phyloP scores from a whole-genome alignment of 2,797 vertebrate species.

The Distichodus sexfasciatus region DNA sequence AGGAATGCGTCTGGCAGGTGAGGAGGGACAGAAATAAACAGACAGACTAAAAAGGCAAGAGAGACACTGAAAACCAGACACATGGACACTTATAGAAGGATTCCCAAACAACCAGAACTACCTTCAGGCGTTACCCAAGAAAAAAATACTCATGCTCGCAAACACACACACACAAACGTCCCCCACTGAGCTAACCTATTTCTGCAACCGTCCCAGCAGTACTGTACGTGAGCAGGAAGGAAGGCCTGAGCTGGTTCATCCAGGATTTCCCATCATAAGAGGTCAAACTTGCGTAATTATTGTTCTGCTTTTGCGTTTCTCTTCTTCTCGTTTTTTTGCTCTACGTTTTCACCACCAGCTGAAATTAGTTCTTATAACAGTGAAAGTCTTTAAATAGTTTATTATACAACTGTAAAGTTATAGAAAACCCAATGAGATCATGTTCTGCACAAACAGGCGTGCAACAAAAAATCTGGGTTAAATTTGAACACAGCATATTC shows the following conservation, averaged over 20 bases:
- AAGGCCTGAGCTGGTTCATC: conserved; percentile 20
- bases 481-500: too few species aligned
- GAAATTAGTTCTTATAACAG: too few species aligned
- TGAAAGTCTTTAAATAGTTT: too few species aligned
- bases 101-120: background rate
- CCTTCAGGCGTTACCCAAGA: background rate
- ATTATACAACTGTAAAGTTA: too few species aligned
- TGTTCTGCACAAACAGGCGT: too few species aligned
- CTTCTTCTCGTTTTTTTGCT: background rate
- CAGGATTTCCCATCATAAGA: conserved; percentile 14
- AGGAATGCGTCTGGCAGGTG: background rate
- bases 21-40: background rate
- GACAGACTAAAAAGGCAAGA: background rate
- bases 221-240: background rate
- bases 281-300: background rate
- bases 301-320: conserved; percentile 2
- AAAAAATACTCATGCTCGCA: conserved; percentile 1
- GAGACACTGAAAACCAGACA: background rate
- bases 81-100: background rate
- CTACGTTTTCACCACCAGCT: too few species aligned
- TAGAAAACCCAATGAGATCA: too few species aligned
- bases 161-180: background rate
- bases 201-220: conserved; percentile 3
- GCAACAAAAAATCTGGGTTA: too few species aligned
- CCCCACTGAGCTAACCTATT: conserved; percentile 5